These are phyloP conservation scores for Heteromormyrus szaboi DNA, from an alignment of 2,797 vertebrate genomes.

Conservation along the genomic window DNA sequence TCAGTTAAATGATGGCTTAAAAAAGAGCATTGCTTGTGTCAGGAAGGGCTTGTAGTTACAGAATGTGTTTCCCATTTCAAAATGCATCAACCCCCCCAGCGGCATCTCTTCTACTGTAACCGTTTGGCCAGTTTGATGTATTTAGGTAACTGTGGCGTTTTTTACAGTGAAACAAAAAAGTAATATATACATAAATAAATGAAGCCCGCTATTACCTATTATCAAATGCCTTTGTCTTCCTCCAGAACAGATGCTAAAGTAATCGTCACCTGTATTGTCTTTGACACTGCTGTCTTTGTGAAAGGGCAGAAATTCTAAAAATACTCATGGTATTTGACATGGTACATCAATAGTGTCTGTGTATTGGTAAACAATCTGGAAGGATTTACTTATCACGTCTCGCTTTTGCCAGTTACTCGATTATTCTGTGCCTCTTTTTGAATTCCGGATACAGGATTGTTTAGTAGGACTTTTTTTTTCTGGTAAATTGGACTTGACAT, in stretches of 20 bases:
- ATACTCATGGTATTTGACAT: background rate
- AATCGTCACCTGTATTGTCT: conserved; percentile 21
- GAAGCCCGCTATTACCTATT: background rate
- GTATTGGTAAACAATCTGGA: conserved; percentile 18
- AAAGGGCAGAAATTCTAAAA: conserved; percentile 15
- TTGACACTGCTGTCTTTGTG: background rate
- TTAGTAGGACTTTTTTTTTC: background rate
- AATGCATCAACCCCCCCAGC: background rate
- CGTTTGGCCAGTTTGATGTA: background rate
- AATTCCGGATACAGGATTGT: background rate
- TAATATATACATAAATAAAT: background rate
- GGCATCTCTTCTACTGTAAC: background rate
- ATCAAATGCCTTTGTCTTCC: conserved; percentile 25
- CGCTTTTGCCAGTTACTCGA: background rate
- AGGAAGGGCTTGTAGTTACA: background rate
- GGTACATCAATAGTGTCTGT: conserved; percentile 12
- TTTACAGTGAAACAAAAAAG: background rate
- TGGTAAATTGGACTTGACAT: background rate
- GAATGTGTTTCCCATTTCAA: background rate
- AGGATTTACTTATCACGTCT: conserved; percentile 9
- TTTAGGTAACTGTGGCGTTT: background rate
- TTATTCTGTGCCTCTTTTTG: background rate
- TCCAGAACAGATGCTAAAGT: conserved; percentile 1
- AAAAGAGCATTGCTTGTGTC: conserved; percentile 5
- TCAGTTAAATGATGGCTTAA: background rate